Percentiles rank a stretch among this genome's conserved stretches.
These are phyloP conservation scores for Volucella zonaria DNA, from an alignment of 2,888 invertebrate genomes.

Conservation along the genomic window DNA sequence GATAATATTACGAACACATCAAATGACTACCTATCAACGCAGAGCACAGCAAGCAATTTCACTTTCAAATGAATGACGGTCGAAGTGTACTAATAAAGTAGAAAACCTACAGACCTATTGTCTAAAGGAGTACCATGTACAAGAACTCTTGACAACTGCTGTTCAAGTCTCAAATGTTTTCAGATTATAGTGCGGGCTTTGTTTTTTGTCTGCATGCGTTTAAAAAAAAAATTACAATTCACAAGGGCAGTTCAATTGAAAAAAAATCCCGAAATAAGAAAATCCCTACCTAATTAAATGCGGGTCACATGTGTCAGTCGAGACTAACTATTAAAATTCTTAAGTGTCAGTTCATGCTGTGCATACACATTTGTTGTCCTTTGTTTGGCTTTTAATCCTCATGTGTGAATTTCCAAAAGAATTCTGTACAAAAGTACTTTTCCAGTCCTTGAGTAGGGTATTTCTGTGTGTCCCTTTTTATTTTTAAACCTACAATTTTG, in stretches of 20 bases:
- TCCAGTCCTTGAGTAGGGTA: conserved; percentile 17
- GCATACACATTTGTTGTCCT: conserved; percentile 38
- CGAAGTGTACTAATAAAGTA: conserved; percentile 53
- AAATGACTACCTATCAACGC: too few relatives aligned
- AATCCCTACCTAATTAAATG: conserved; percentile 51
- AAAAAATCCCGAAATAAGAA: conserved; percentile 31
- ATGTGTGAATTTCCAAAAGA: conserved; percentile 54
- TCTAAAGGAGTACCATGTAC: conserved; percentile 15
- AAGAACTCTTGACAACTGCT: too few relatives aligned
- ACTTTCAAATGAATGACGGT: conserved; percentile 28
- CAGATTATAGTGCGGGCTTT: conserved; percentile 53
- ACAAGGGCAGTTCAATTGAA: conserved; percentile 66
- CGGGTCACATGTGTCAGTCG: conserved; percentile 52
- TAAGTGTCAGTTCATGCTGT: conserved; percentile 43
- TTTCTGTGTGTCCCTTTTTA: neutral
- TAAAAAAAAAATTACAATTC: conserved; percentile 28
- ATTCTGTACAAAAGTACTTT: conserved; percentile 57
- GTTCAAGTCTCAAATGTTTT: conserved; percentile 44
- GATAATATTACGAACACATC: too few relatives aligned
- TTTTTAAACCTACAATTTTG: neutral
- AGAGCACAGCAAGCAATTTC: neutral
- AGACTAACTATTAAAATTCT: conserved; percentile 6
- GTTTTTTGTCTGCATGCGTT: neutral
- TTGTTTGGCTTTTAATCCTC: conserved; percentile 26
- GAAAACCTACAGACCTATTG: conserved; percentile 40